Evolutionary conservation across 53 echinoderm and acorn worm genomes (phyloP), one percentile per base, ranked within the genome.

Genomic region (Arbacia lixula): DNA sequence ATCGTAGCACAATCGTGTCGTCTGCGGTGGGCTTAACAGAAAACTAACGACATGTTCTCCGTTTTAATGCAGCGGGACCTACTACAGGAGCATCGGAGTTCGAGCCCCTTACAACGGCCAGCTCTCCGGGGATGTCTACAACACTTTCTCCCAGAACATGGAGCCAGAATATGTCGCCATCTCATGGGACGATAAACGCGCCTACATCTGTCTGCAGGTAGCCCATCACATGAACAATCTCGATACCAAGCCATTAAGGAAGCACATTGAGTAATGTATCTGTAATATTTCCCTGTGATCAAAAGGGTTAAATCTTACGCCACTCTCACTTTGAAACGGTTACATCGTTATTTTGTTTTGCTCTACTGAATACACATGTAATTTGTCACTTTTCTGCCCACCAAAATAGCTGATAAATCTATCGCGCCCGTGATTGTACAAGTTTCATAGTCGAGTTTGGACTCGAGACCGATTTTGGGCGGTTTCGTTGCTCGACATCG

Each of bases 91-190:
- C 5, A 66, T 54, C 31, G 94, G 95, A 51, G 90, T 95, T 8
- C 90, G 95, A 42, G 72, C 75, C 66, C 84, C 90, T 6, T 92
- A 92, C 84, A 61, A 60, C 26, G 91, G 94, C 10, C 71, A 93
- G 30, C 30, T 91, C 33, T 33, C 56, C 17, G 84, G 79, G 33
- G 77, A 72, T 26, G 76, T 29, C 25, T 1, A 33, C 14, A 24
- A 74, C n/a, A 88, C 75, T 0, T 86, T 90, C 60, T 80, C 90
- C 10, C 90, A 90, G 49, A 90, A 90, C 43, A 22, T 90, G 12
- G 90, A 90, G 66, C 90, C 90, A 37, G 90, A 90, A 64, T 86
- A 86, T 46, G 42, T 86, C 20, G 71, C 90, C 10, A 73, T 83
- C 24, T 83, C 49, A 55, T 43, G 30, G 2, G 75, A 90, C 50